Evolutionary conservation across 35 echinoderm and acorn worm species (phyloP).

Genomic region (Apostichopus californicus): DNA sequence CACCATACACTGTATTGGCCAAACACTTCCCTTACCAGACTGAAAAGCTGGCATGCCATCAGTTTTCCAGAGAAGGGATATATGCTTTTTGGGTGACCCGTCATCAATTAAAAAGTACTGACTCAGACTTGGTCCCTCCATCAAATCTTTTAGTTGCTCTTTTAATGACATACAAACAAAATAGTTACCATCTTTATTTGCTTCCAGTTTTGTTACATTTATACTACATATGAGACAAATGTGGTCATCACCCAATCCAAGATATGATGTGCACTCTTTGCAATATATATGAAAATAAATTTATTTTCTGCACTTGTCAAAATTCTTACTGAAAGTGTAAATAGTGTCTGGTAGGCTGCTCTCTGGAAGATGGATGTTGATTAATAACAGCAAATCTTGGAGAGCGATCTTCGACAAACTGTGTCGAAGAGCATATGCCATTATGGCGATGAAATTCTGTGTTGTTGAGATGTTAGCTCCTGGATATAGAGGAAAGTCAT

Average conservation of each 20-base stretch:
- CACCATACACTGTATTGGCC: conserved; percentile 29
- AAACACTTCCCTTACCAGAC: conserved; percentile 26
- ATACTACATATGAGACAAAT: background rate
- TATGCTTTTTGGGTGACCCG: conserved; percentile 9
- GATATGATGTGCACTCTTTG: background rate
- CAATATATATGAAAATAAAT: conserved; percentile 29
- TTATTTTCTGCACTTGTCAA: background rate
- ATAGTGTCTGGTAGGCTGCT: background rate
- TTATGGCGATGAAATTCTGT: background rate
- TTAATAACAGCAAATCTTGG: background rate
- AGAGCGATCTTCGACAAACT: background rate
- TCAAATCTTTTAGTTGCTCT: background rate
- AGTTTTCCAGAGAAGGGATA: conserved; percentile 28
- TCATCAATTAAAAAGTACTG: background rate
- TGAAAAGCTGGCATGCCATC: conserved; percentile 56
- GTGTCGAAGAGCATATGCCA: background rate
- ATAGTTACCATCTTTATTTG: background rate
- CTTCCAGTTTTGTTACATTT: background rate
- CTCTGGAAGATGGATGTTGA: conserved; percentile 24
- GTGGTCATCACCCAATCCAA: background rate
- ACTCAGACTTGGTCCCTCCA: background rate
- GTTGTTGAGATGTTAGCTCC: background rate
- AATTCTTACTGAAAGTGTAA: background rate
- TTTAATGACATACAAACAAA: conserved; percentile 19
- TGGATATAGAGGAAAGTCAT: background rate